These are phyloP conservation scores for Carcina quercana DNA, from an alignment of 2,888 invertebrate genomes.

Conservation along the genomic window DNA sequence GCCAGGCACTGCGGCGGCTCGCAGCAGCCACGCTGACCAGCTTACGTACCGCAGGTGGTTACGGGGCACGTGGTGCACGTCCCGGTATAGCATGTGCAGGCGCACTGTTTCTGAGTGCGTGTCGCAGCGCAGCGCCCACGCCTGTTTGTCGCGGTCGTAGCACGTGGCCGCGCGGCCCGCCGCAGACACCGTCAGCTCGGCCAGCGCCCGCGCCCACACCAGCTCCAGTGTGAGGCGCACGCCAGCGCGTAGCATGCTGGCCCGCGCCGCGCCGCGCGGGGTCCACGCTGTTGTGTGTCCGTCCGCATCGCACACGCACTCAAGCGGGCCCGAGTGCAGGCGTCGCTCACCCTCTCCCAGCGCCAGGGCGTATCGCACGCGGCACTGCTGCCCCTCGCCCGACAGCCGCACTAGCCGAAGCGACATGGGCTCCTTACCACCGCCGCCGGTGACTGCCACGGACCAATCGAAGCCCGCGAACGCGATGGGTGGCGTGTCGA, in stretches of 20 bases:
- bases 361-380: conserved; percentile 80
- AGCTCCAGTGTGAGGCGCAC: conserved; percentile 83
- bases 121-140: conserved; percentile 86
- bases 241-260: conserved; percentile 73
- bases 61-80: conserved; percentile 84
- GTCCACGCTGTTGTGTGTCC: conserved; percentile 83
- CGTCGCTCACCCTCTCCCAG: conserved; percentile 81
- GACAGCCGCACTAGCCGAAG: conserved; percentile 81
- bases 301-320: conserved; percentile 81
- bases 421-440: conserved; percentile 61
- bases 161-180: conserved; percentile 77
- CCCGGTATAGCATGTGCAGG: conserved; percentile 83
- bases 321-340: conserved; percentile 80
- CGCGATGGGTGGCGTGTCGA: conserved; percentile 75
- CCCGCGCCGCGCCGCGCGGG: conserved; percentile 76
- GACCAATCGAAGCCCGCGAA: conserved; percentile 91
- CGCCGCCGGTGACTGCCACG: conserved; percentile 76
- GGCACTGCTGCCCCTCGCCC: conserved; percentile 87
- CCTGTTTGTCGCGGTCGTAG: conserved; percentile 86
- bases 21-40: conserved; percentile 81
- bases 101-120: conserved; percentile 84
- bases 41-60: conserved; percentile 82
- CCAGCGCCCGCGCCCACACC: conserved; percentile 79
- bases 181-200: conserved; percentile 69
- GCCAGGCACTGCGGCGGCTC: conserved; percentile 65